Conservation (phyloP, 2,797 vertebrate genomes). For the Microctenopoma lineatum region DNA sequence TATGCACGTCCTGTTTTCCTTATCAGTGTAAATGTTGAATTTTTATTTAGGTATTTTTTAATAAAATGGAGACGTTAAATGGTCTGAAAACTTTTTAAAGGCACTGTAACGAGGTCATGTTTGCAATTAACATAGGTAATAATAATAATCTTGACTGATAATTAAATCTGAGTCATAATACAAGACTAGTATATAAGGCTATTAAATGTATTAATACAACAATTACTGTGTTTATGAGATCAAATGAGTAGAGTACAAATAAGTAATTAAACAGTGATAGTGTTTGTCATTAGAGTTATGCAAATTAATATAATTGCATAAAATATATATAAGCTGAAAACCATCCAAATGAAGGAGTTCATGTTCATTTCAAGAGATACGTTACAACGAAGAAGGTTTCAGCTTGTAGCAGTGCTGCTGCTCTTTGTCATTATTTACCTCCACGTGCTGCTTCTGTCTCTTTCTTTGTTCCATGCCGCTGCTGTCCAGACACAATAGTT, state of each 20-base stretch:
- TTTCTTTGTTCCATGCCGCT: conserved; percentile 67
- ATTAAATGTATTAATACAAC: background rate
- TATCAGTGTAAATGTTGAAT: too few species aligned
- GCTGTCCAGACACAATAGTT: conserved; percentile 73
- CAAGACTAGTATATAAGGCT: background rate
- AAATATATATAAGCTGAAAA: background rate
- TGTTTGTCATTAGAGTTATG: background rate
- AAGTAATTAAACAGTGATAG: background rate
- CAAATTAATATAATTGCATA: background rate
- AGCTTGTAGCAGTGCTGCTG: background rate
- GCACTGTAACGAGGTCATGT: background rate
- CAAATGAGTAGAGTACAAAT: background rate
- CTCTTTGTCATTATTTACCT: conserved; percentile 30
- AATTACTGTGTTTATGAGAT: background rate
- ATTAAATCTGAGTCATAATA: background rate
- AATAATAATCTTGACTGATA: background rate
- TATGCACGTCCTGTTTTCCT: background rate
- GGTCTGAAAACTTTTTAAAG: too few species aligned
- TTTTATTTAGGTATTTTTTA: background rate
- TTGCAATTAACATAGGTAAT: background rate
- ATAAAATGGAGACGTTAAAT: background rate
- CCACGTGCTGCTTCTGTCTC: conserved; percentile 50
- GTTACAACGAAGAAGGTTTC: background rate
- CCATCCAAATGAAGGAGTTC: background rate
- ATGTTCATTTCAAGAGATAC: conserved; percentile 1